Percentiles rank a stretch among this genome's conserved stretches.
These are phyloP conservation scores for Spinibarbus caldwelli DNA, from an alignment of 2,797 vertebrate genomes.

Conservation along the genomic window DNA sequence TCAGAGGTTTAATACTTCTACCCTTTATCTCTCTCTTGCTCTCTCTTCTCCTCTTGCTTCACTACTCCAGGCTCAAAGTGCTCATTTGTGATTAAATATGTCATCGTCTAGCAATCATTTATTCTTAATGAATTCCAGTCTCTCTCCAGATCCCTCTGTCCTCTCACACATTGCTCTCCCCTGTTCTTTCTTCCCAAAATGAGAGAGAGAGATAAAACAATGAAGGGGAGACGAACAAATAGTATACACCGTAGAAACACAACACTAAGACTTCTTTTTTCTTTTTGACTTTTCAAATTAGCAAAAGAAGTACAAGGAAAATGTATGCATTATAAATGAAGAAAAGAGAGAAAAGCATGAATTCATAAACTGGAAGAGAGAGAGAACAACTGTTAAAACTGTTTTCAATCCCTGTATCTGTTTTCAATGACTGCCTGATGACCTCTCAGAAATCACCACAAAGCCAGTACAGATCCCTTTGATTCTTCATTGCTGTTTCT, in stretches of 20 bases:
- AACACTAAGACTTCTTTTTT: constrained; percentile 22
- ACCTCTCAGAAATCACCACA: constrained; percentile 25
- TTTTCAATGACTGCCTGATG: constrained; percentile 29
- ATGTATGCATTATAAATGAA: neutral
- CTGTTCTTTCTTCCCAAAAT: constrained; percentile 65
- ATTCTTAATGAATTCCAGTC: constrained; percentile 84
- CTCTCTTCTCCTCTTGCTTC: constrained; percentile 70
- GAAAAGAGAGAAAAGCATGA: neutral
- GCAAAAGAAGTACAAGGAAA: constrained; percentile 1
- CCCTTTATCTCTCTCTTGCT: constrained; percentile 62
- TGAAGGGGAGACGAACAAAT: neutral
- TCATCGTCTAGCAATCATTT: constrained; percentile 82
- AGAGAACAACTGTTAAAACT: constrained; percentile 44
- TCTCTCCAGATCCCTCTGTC: constrained; percentile 68
- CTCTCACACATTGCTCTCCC: constrained; percentile 65
- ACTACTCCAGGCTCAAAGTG: constrained; percentile 70
- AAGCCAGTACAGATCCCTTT: constrained; percentile 9
- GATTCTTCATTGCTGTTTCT: constrained; percentile 17
- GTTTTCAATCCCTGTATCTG: constrained; percentile 11
- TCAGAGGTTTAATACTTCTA: constrained; percentile 38
- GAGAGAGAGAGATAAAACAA: neutral
- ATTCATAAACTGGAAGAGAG: constrained; percentile 42
- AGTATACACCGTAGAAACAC: neutral
- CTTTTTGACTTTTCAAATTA: constrained; percentile 19
- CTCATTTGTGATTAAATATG: constrained; percentile 83